A percentile compares a stretch with the other conserved stretches of the same genome.
phyloP scores from a whole-genome alignment of 2,797 vertebrate species.

The Coregonus suidteri region DNA sequence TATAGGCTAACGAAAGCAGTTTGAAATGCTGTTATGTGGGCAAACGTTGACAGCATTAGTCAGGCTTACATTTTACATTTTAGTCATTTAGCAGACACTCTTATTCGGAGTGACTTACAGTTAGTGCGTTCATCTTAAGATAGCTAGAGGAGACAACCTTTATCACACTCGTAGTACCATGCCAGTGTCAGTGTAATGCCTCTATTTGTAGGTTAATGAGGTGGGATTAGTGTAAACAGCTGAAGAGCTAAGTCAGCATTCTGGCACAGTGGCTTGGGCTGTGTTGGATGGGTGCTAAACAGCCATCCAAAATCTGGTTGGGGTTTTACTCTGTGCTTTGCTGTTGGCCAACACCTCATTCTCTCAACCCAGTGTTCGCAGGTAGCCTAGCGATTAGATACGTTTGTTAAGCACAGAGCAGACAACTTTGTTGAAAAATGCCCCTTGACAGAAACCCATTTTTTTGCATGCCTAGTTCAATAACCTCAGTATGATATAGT shows the following conservation, averaged over 20 bases:
- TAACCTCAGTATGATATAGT: neutral
- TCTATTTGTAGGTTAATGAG: constrained; percentile 55
- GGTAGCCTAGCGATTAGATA: too few species aligned
- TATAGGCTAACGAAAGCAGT: constrained; percentile 21
- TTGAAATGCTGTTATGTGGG: constrained; percentile 17
- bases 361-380: neutral
- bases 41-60: constrained; percentile 27
- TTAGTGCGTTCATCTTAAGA: too few species aligned
- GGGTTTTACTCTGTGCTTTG: too few species aligned
- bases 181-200: constrained; percentile 24
- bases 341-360: too few species aligned
- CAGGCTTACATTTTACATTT: constrained; percentile 37
- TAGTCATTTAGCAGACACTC: constrained; percentile 36
- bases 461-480: constrained; percentile 7
- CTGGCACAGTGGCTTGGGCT: constrained; percentile 23
- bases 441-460: constrained; percentile 6
- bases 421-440: too few species aligned
- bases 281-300: too few species aligned
- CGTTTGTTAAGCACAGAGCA: too few species aligned
- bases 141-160: constrained; percentile 12
- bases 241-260: constrained; percentile 36
- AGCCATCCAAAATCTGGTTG: too few species aligned
- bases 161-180: constrained; percentile 23
- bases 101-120: constrained; percentile 49
- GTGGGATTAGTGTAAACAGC: constrained; percentile 29